Evolutionary conservation across 1,140 invertebrate species (phyloP).

Genomic region (Drosophila tani): DNA sequence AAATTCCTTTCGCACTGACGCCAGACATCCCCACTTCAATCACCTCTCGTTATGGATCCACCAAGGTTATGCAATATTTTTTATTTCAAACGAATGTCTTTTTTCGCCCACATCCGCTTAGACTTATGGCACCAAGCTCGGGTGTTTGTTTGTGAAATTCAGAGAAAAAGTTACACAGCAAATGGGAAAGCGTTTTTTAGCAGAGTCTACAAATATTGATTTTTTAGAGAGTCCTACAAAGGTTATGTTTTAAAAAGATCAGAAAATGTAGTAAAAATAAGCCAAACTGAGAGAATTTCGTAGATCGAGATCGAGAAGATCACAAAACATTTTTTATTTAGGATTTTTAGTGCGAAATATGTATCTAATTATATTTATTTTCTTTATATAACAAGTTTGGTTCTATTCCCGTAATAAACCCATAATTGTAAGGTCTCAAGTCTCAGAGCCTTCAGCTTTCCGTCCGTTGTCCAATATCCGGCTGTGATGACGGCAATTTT

Average conservation of each 20-base stretch:
- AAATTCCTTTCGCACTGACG: constrained; percentile 40
- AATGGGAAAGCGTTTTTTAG: neutral
- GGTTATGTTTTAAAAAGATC: neutral
- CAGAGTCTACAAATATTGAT: neutral
- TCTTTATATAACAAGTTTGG: neutral
- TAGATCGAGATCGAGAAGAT: too few species aligned
- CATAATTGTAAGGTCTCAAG: constrained; percentile 6
- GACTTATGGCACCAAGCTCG: neutral
- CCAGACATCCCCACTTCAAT: constrained; percentile 32
- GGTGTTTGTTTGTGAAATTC: neutral
- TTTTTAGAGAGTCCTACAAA: neutral
- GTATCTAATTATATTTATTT: neutral
- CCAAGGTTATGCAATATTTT: constrained; percentile 34
- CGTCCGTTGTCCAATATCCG: neutral
- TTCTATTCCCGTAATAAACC: neutral
- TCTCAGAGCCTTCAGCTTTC: neutral
- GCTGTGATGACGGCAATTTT: constrained; percentile 34
- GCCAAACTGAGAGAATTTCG: too few species aligned
- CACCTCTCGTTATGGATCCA: constrained; percentile 28
- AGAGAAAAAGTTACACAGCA: neutral
- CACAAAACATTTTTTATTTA: too few species aligned
- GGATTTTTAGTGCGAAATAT: too few species aligned
- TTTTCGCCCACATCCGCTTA: too few species aligned
- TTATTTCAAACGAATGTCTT: neutral
- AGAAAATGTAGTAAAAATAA: too few species aligned